A percentile compares a stretch with the other conserved stretches of the same genome.
phyloP scores from a whole-genome alignment of 2,888 invertebrate genomes.

The Lysandra bellargus region DNA sequence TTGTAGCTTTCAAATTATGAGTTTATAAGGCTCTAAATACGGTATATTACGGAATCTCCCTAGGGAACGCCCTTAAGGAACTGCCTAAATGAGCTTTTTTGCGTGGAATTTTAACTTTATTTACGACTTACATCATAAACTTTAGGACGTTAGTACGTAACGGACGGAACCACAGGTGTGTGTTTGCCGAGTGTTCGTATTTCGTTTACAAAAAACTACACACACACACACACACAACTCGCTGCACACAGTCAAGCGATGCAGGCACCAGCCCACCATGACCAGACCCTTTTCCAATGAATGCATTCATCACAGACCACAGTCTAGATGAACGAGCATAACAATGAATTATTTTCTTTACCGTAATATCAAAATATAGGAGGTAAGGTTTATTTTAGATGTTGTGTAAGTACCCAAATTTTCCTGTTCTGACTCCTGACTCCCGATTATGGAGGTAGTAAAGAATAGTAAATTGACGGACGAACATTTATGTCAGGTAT shows the following conservation, averaged over 20 bases:
- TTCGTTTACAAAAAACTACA: slow-evolving; percentile 44
- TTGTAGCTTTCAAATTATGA: no score
- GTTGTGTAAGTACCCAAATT: neutral
- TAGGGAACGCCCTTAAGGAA: neutral
- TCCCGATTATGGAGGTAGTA: neutral
- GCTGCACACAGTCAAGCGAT: slow-evolving; percentile 48
- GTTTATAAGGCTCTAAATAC: no score
- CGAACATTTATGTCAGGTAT: no score
- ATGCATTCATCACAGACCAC: slow-evolving; percentile 47
- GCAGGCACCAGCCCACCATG: slow-evolving; percentile 43
- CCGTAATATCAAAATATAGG: no score
- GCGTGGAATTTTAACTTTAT: neutral
- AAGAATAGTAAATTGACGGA: neutral
- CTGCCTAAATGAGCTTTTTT: neutral
- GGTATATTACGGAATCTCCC: no score
- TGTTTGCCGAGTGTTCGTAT: slow-evolving; percentile 40
- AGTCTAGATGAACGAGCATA: slow-evolving; percentile 40
- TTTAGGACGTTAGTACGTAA: slow-evolving; percentile 43
- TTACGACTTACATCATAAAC: neutral
- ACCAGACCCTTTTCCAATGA: slow-evolving; percentile 48
- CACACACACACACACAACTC: slow-evolving; percentile 39
- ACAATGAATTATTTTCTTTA: slow-evolving; percentile 2
- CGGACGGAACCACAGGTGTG: slow-evolving; percentile 48
- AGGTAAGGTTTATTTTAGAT: neutral
- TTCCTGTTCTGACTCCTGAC: no score